Conservation (phyloP, 2,113 vertebrate genomes). For the Brachypteracias leptosomus region DNA sequence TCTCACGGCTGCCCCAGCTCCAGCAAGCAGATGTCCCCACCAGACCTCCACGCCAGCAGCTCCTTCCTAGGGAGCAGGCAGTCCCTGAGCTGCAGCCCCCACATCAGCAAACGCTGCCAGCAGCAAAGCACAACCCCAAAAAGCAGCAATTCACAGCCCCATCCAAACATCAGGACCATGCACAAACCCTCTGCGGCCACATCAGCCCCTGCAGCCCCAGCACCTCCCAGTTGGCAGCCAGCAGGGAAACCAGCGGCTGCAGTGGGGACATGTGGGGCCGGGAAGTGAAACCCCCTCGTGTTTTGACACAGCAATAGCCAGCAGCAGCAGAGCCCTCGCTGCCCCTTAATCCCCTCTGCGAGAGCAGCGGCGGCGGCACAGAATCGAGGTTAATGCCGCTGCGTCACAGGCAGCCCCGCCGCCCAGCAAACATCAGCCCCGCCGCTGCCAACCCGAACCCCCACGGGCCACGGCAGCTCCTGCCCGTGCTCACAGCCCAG, state of each 20-base stretch:
- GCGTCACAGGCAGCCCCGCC: conserved; percentile 39
- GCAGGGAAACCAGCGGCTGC: neutral
- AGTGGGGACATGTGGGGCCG: accelerated
- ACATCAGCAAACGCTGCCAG: accelerated
- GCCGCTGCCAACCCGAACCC: neutral
- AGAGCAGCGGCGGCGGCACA: neutral
- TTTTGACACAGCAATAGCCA: conserved; percentile 1
- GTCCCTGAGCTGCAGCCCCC: neutral
- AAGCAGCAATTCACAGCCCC: neutral
- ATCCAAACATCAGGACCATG: accelerated
- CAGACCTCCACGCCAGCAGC: neutral
- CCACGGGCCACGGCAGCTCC: neutral
- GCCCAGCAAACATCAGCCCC: neutral
- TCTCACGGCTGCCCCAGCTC: accelerated
- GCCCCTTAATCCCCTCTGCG: conserved; percentile 47
- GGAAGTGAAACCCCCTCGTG: neutral
- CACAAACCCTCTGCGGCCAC: neutral
- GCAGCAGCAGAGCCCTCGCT: neutral
- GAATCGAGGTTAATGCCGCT: conserved; percentile 62
- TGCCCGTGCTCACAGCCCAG: neutral
- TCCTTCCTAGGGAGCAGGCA: neutral
- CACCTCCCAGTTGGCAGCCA: accelerated
- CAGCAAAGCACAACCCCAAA: neutral
- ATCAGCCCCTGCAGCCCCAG: neutral
- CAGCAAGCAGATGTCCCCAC: neutral